Conservation (phyloP, 1,140 invertebrate genomes). For the Bombus pyrosoma region DNA sequence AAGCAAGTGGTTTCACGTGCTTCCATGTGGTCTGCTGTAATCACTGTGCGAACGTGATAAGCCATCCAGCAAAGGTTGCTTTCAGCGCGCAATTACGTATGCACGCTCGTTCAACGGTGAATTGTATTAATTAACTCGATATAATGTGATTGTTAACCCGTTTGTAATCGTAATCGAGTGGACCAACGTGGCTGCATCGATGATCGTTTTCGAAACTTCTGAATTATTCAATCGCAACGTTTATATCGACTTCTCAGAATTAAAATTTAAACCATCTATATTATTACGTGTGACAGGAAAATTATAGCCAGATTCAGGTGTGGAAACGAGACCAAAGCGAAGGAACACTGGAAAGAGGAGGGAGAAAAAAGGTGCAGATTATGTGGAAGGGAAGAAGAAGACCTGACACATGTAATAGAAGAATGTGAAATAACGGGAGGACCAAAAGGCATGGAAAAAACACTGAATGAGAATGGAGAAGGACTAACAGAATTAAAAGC, state of each 20-base stretch:
- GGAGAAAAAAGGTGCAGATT: no score
- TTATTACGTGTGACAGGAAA: not conserved
- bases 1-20: constrained; percentile 37
- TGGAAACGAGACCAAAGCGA: no score
- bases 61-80: constrained; percentile 17
- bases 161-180: not conserved
- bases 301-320: no score
- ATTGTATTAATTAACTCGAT: constrained; percentile 44
- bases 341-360: no score
- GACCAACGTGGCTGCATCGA: not conserved
- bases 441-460: no score
- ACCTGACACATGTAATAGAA: no score
- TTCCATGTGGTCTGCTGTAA: constrained; percentile 16
- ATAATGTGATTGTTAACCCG: constrained; percentile 21
- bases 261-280: not conserved
- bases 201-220: not conserved
- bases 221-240: accelerated
- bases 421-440: no score
- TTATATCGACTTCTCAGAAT: not conserved
- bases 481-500: no score
- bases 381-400: no score
- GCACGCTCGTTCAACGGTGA: not conserved
- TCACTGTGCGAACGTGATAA: constrained; percentile 32
- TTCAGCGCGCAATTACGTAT: constrained; percentile 5
- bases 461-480: no score